Conservation (phyloP, 2,888 invertebrate genomes). For the Strigamia crassipes region DNA sequence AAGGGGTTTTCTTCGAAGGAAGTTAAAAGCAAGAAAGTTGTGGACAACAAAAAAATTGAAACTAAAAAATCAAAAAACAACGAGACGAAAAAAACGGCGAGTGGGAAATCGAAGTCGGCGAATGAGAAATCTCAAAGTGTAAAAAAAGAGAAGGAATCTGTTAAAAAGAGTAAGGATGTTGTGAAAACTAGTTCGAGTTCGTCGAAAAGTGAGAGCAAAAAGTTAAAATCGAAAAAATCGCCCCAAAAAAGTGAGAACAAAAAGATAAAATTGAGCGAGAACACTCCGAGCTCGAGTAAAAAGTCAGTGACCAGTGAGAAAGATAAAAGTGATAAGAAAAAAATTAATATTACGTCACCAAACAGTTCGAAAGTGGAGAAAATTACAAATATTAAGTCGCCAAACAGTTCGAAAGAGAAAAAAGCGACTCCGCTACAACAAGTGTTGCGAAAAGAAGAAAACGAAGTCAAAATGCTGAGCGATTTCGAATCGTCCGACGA, state of each 20-base stretch:
- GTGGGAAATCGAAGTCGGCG: background rate
- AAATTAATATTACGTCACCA: background rate
- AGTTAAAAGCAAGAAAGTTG: background rate
- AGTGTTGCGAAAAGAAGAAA: background rate
- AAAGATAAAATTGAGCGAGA: slow-evolving; percentile 36
- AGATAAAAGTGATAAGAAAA: slow-evolving; percentile 18
- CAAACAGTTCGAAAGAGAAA: background rate
- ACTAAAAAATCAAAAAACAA: background rate
- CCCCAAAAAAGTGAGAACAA: slow-evolving; percentile 22
- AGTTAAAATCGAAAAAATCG: slow-evolving; percentile 44
- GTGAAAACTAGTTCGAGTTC: slow-evolving; percentile 14
- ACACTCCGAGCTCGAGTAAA: background rate
- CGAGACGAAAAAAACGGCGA: slow-evolving; percentile 37
- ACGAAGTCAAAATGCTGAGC: background rate
- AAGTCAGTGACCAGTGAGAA: slow-evolving; percentile 36
- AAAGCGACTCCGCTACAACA: background rate
- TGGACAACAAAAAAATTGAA: background rate
- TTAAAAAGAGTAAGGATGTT: background rate
- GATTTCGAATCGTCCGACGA: background rate
- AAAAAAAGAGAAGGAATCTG: slow-evolving; percentile 45
- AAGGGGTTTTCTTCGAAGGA: background rate
- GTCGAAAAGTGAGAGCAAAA: slow-evolving; percentile 45
- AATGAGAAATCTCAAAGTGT: slow-evolving; percentile 7
- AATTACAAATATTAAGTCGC: background rate
- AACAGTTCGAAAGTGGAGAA: background rate